These are phyloP conservation scores for Polydrusus cervinus DNA, from an alignment of 2,888 invertebrate genomes.

Conservation along the genomic window DNA sequence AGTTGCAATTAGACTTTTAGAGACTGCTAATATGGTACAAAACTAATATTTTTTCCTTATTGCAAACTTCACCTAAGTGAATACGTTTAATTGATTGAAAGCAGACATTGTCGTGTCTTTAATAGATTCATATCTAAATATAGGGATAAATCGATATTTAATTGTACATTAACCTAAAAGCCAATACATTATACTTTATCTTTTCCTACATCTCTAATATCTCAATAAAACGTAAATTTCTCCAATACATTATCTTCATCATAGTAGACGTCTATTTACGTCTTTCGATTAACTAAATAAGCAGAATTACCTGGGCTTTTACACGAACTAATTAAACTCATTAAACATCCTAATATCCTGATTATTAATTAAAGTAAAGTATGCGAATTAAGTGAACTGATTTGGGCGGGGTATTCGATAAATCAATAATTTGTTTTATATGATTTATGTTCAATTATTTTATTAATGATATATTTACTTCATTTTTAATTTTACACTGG, in stretches of 20 bases:
- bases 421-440: neutral
- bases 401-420: neutral
- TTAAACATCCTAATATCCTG: neutral
- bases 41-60: too few relatives aligned
- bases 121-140: too few relatives aligned
- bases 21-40: too few relatives aligned
- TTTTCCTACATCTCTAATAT: neutral
- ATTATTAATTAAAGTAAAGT: slow-evolving; percentile 6
- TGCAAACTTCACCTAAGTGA: too few relatives aligned
- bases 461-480: too few relatives aligned
- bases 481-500: too few relatives aligned
- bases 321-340: slow-evolving; percentile 11
- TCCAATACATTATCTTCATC: neutral
- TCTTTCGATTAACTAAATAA: neutral
- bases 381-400: neutral
- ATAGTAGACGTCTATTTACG: slow-evolving; percentile 1
- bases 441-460: slow-evolving; percentile 1
- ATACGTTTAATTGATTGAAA: too few relatives aligned
- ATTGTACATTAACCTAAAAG: too few relatives aligned
- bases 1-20: too few relatives aligned
- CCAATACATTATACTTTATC: too few relatives aligned
- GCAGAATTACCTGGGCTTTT: neutral
- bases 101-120: too few relatives aligned
- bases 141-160: too few relatives aligned
- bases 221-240: slow-evolving; percentile 4